Percentiles rank a stretch among this genome's conserved stretches.
Evolutionary conservation across 2,113 vertebrate genomes (phyloP).

Genomic region (Sinocyclocheilus grahami): DNA sequence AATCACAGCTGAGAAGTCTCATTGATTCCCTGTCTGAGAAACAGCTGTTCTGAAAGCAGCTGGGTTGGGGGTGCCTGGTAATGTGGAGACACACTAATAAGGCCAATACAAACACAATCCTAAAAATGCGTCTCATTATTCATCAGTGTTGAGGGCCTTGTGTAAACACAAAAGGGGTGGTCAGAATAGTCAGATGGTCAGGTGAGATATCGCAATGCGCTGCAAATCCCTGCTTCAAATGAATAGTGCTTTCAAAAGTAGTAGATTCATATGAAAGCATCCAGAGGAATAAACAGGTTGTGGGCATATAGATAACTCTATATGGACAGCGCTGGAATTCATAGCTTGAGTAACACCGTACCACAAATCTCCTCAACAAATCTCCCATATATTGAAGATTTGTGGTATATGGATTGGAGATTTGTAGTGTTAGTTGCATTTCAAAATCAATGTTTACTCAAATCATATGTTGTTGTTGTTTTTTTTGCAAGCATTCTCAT

Average conservation of each 20-base stretch:
- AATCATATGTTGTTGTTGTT: background rate
- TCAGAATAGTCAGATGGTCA: constrained; percentile 8
- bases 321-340: background rate
- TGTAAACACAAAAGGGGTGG: constrained; percentile 16
- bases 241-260: background rate
- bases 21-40: constrained; percentile 42
- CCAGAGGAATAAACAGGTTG: background rate
- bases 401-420: background rate
- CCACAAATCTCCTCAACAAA: background rate
- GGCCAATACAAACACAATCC: constrained; percentile 32
- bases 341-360: background rate
- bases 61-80: constrained; percentile 10
- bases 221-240: background rate
- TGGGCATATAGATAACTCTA: background rate
- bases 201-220: background rate
- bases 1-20: constrained; percentile 40
- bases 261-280: background rate
- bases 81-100: constrained; percentile 37
- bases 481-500: background rate
- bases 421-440: background rate
- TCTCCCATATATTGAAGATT: constrained; percentile 8
- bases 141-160: constrained; percentile 18
- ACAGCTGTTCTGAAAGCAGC: constrained; percentile 44
- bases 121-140: constrained; percentile 33
- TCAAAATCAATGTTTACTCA: background rate